Evolutionary conservation across 2,888 invertebrate genomes (phyloP), one percentile per base, ranked within the genome.

Genomic region (Clivina fossor): DNA sequence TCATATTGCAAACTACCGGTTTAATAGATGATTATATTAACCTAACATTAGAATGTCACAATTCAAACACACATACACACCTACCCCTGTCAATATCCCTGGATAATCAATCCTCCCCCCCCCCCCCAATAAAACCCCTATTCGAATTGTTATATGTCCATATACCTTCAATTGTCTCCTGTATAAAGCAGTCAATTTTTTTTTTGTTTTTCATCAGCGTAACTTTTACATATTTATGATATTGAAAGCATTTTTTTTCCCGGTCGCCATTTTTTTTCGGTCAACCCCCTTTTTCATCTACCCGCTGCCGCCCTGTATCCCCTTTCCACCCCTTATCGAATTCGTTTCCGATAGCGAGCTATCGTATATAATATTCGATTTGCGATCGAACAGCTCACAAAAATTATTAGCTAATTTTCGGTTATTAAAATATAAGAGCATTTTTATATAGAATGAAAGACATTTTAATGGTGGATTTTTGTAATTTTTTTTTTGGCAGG

Each of bases 181-280:
- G 11, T 41, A 20, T 43, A 38, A 33, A 35, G 41, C 43, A 38
- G 26, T 33, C 47, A 37, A 55, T 55, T 51, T 55, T 46, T 46
- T 55, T 55, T 47, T 55, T n/a, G 11, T 58, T 61, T 57, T 62
- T 61, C 59, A 53, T 48, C 30, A 56, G 56, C 59, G 59, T 57
- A 51, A 59, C 61, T 58, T 61, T 62, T 62, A 61, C 60, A 64
- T 63, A 64, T 64, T 64, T 62, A 64, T 63, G 62, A 62, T 57
- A 60, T 58, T 60, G 57, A 58, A 59, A 60, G 60, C 55, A 55
- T 55, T 55, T 55, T 43, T 55, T 55, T 44, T 38, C 53, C 33
- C n/a, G 44, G 43, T 30, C 55, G 55, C 55, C 55, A 55, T 55
- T 55, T 55, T 55, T 55, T 47, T 24, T 41, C 41, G 43, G 19